Evolutionary conservation across 2,113 vertebrate species (phyloP), one percentile per base, ranked within the genome.

Genomic region (Thomomys bottae): DNA sequence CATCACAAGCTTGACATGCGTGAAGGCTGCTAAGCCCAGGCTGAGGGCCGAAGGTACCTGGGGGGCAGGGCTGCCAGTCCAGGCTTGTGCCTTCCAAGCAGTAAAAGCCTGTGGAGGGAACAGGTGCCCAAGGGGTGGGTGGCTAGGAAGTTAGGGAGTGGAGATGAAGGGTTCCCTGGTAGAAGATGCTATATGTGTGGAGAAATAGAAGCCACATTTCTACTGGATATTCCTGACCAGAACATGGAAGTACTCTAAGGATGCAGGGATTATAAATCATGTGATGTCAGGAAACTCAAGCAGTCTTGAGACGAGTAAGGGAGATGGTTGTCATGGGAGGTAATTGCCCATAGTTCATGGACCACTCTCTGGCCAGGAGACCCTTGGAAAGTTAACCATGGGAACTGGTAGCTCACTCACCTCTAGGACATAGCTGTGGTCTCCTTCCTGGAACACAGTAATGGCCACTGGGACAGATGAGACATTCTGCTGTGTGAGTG

Each of bases 41-140:
- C 15, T 97, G 94, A 10, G 97, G 95, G 68, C 97, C 96, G 5
- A 98, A 99, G 30, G 98, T 98, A 85, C 98, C 98, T 7, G 94
- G 96, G 23, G 98, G 98, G 88, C 98, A 99, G 24, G 98, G 95
- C 88, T 90, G 97, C 97, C 98, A 97, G 92, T 98, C 94, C 79
- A 98, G 94, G 3, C 98, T 98, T 6, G 98, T 98, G 42, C 97
- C 97, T 92, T 97, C 94, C 2, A 98, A 98, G 89, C 99, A 99
- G 95, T 98, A 99, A 97, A 98, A 99, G 23, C 98, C 98, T 99
- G 92, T 75, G 23, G 89, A 91, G 57, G 63, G 73, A 30, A 42
- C 7, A 40, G 34, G 71, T 45, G n/a, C 1, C 10, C 45, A 45
- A 45, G 11, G 86, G 64, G 12, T 45, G 57, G 26, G 30, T 24